phyloP scores from a whole-genome alignment of 2,888 invertebrate species.

The Cistogaster globosa region DNA sequence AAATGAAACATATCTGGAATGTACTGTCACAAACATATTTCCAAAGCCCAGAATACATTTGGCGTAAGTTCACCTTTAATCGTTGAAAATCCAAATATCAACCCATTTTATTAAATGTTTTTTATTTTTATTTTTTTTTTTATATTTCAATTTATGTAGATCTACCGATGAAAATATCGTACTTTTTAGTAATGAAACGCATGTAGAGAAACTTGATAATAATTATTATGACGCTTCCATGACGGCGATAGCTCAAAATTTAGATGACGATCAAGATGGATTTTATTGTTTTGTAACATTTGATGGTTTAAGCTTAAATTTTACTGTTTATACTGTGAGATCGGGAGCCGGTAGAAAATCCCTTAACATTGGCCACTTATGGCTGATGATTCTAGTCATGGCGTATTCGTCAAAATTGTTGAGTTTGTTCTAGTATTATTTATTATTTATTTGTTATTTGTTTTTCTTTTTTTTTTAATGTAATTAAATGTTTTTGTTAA shows the following conservation, averaged over 20 bases:
- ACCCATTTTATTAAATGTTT: neutral
- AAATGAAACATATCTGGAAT: constrained; percentile 73
- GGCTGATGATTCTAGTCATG: constrained; percentile 9
- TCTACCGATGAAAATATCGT: constrained; percentile 46
- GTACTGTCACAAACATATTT: constrained; percentile 71
- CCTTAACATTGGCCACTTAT: neutral
- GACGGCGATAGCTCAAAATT: constrained; percentile 58
- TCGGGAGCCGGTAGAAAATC: constrained; percentile 12
- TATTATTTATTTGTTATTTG: constrained; percentile 42
- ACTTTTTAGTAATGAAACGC: constrained; percentile 52
- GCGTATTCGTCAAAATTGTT: constrained; percentile 32
- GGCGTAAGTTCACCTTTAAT: constrained; percentile 68
- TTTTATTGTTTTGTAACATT: constrained; percentile 65
- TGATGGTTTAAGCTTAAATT: constrained; percentile 59
- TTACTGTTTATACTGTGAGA: constrained; percentile 47
- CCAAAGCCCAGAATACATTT: constrained; percentile 72
- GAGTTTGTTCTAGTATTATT: constrained; percentile 49
- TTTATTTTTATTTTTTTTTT: neutral
- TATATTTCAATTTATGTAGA: no score
- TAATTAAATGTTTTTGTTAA: constrained; percentile 47
- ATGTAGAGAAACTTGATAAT: constrained; percentile 48
- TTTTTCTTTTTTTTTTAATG: constrained; percentile 22
- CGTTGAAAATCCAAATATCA: no score
- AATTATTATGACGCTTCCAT: constrained; percentile 54
- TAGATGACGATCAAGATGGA: constrained; percentile 49